These are phyloP conservation scores for Myiozetetes cayanensis DNA, from an alignment of 2,113 vertebrate species.

Conservation along the genomic window DNA sequence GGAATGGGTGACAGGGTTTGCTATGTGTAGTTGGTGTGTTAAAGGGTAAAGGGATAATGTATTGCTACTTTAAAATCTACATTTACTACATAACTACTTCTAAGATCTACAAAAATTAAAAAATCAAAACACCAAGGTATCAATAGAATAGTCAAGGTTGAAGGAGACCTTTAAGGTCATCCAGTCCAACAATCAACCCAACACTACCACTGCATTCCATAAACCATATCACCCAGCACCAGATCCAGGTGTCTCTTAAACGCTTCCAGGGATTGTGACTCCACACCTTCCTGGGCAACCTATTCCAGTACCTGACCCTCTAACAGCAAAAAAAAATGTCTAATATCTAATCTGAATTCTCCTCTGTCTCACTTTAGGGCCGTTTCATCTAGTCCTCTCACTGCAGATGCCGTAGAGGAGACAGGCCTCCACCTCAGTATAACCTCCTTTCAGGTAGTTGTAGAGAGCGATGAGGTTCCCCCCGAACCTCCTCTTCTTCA, in stretches of 20 bases:
- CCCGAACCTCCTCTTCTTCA: neutral
- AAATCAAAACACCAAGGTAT: too few relatives aligned
- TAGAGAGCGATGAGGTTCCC: too few relatives aligned
- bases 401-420: neutral
- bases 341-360: neutral
- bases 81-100: too few relatives aligned
- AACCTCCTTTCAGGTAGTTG: neutral
- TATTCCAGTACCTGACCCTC: neutral
- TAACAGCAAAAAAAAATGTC: neutral
- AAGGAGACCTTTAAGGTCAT: neutral
- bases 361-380: neutral
- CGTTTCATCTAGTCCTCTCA: neutral
- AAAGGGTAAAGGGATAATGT: too few relatives aligned
- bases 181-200: neutral
- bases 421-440: rapidly evolving
- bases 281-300: neutral
- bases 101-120: too few relatives aligned
- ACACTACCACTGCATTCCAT: neutral
- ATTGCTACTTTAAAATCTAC: too few relatives aligned
- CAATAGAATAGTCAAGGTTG: neutral
- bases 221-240: neutral
- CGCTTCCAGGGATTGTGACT: neutral
- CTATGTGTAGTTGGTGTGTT: too few relatives aligned
- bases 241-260: neutral
- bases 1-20: too few relatives aligned